These are phyloP conservation scores for Thymelicus lineola DNA, from an alignment of 2,888 invertebrate genomes.

Conservation along the genomic window DNA sequence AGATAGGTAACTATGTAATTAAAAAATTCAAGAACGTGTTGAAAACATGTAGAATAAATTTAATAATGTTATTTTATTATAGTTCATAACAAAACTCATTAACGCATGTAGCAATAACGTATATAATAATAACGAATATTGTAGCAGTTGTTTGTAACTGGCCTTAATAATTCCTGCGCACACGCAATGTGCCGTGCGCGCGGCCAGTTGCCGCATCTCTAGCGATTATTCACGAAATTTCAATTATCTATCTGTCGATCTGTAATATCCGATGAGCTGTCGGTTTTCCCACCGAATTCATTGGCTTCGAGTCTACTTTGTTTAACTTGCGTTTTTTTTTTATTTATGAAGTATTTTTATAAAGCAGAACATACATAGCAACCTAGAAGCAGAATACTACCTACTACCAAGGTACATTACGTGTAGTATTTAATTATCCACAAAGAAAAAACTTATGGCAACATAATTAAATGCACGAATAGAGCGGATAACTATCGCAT, in stretches of 20 bases:
- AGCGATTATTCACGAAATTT: constrained; percentile 69
- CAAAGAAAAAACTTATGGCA: no score
- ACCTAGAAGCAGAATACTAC: background rate
- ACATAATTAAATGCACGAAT: no score
- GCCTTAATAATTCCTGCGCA: constrained; percentile 50
- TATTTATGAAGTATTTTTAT: background rate
- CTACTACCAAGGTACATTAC: no score
- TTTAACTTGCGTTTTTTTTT: background rate
- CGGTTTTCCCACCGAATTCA: background rate
- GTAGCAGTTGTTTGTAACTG: background rate
- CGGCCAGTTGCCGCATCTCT: constrained; percentile 59
- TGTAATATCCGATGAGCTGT: constrained; percentile 52
- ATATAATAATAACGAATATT: constrained; percentile 40
- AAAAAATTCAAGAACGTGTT: no score
- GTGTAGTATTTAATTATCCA: no score
- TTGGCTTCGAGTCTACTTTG: background rate
- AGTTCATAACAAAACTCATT: no score
- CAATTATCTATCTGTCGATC: constrained; percentile 67
- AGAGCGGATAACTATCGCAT: background rate
- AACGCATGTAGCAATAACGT: no score
- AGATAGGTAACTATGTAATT: no score
- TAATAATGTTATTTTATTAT: no score
- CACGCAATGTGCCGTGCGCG: constrained; percentile 73
- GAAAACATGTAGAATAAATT: no score
- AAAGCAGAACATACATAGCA: no score